Conservation (phyloP, 2,113 vertebrate genomes). For the Apus apus region DNA sequence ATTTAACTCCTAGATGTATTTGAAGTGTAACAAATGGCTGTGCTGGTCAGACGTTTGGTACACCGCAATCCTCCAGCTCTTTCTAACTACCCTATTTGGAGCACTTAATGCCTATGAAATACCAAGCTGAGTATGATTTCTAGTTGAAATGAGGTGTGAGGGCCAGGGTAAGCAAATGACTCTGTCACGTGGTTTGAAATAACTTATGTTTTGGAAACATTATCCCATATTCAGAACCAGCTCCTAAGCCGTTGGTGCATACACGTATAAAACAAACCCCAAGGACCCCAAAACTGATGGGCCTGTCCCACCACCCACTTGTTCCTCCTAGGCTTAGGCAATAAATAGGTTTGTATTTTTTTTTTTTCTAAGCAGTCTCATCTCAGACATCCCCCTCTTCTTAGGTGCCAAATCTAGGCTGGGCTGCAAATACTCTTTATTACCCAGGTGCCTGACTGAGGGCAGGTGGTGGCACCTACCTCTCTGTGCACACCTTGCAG, state of each 20-base stretch:
- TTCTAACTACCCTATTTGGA: background rate
- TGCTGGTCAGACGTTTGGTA: background rate
- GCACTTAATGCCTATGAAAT: constrained; percentile 65
- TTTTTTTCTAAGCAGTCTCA: background rate
- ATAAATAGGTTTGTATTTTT: background rate
- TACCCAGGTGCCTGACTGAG: fast-evolving
- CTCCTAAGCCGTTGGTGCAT: background rate
- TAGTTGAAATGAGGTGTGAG: background rate
- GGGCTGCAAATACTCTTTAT: background rate
- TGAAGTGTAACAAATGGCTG: constrained; percentile 10
- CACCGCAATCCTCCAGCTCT: background rate
- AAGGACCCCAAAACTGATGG: background rate
- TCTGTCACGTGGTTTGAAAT: background rate
- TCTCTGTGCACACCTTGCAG: background rate
- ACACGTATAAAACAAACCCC: background rate
- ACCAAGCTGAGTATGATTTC: background rate
- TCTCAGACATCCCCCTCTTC: background rate
- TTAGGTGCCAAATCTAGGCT: background rate
- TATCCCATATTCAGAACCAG: background rate
- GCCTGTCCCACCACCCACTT: background rate
- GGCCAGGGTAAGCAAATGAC: background rate
- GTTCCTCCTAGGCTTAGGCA: background rate
- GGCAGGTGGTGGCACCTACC: background rate
- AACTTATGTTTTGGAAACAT: constrained; percentile 1
- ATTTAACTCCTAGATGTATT: constrained; percentile 35